Conservation (phyloP, 2,888 invertebrate genomes). For the Leistus spinibarbis region DNA sequence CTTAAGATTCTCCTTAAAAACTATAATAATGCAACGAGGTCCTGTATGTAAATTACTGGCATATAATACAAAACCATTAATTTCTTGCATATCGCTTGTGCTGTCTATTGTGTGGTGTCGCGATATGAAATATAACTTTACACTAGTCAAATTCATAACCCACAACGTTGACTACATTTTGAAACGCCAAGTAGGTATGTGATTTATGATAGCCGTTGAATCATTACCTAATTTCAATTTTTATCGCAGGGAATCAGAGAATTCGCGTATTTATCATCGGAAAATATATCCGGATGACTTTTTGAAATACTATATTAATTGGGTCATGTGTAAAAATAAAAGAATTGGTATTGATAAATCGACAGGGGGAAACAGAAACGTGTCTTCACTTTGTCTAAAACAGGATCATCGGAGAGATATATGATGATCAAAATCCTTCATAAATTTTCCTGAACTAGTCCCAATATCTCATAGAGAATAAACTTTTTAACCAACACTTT, state of each 20-base stretch:
- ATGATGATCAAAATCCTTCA: constrained; percentile 1
- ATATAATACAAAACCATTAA: too few species aligned
- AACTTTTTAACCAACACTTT: neutral
- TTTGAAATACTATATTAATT: neutral
- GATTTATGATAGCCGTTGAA: neutral
- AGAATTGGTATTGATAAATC: neutral
- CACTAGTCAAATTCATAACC: neutral
- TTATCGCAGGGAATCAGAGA: constrained; percentile 19
- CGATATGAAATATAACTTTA: too few species aligned
- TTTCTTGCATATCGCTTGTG: too few species aligned
- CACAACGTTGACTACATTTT: neutral
- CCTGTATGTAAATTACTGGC: too few species aligned
- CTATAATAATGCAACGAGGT: too few species aligned
- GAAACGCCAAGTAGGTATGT: neutral
- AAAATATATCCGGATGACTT: neutral
- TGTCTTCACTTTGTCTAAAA: neutral
- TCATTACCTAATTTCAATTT: constrained; percentile 11
- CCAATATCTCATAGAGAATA: neutral
- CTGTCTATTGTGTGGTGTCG: too few species aligned
- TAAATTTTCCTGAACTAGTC: neutral
- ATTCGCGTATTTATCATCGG: constrained; percentile 12
- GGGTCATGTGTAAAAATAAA: neutral
- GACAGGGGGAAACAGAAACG: neutral
- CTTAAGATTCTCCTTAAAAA: too few species aligned
- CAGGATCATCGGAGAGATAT: constrained; percentile 17